Conservation (phyloP, 2,113 vertebrate genomes). For the Forbesichthys agassizii region DNA sequence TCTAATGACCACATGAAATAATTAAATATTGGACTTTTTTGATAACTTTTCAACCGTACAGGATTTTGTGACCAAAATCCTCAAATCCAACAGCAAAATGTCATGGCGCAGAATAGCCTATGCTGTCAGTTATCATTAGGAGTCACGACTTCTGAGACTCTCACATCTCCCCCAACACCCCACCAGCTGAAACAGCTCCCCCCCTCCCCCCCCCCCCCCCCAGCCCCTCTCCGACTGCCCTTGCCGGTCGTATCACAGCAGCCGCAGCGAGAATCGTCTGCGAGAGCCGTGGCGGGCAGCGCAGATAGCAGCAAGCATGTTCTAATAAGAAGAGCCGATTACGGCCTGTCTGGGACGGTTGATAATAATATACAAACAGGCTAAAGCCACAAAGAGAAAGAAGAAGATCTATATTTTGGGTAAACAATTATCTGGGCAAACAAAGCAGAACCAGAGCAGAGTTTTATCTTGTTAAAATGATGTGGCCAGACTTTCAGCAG, state of each 20-base stretch:
- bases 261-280: constrained; percentile 9
- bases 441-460: constrained; percentile 12
- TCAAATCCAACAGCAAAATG: constrained; percentile 39
- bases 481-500: constrained; percentile 1
- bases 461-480: not conserved
- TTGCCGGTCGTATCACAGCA: not conserved
- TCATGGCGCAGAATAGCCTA: not conserved
- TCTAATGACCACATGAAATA: too few species aligned
- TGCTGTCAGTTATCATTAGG: constrained; percentile 41
- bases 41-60: constrained; percentile 19
- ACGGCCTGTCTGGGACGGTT: constrained; percentile 56
- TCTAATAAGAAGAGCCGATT: constrained; percentile 69
- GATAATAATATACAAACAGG: constrained; percentile 63
- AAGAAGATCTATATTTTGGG: constrained; percentile 47
- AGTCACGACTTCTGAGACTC: constrained; percentile 35
- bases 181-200: constrained; percentile 41
- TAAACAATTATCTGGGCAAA: constrained; percentile 43
- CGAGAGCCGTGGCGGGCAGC: constrained; percentile 40
- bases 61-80: constrained; percentile 11
- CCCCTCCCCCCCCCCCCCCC: not conserved
- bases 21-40: too few species aligned
- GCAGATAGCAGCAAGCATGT: constrained; percentile 50
- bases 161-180: constrained; percentile 43
- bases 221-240: constrained; percentile 33
- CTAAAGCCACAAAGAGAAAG: constrained; percentile 26